Conservation (phyloP, 2,113 vertebrate species). For the Campylomormyrus numenius region DNA sequence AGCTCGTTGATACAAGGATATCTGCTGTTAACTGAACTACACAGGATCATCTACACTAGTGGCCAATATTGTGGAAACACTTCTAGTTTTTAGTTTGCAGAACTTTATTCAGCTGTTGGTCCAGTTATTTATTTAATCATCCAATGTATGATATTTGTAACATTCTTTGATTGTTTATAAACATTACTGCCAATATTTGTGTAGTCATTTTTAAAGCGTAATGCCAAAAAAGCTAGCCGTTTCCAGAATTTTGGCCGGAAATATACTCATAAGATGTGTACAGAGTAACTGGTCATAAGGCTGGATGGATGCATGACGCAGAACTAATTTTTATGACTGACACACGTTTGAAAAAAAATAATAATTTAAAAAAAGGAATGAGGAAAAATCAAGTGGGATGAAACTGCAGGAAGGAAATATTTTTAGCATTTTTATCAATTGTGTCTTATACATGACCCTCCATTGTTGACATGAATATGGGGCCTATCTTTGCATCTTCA, state of each 20-base stretch:
- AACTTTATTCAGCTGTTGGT: neutral
- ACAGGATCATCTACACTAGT: neutral
- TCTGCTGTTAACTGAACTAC: neutral
- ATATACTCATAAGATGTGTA: neutral
- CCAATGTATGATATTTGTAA: neutral
- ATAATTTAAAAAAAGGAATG: neutral
- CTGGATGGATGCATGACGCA: neutral
- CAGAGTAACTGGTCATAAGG: neutral
- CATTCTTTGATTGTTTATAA: neutral
- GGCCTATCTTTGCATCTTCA: slow-evolving; percentile 30
- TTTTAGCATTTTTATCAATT: slow-evolving; percentile 3
- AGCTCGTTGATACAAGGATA: neutral
- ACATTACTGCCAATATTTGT: neutral
- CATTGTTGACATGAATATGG: slow-evolving; percentile 38
- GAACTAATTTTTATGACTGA: neutral
- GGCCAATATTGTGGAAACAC: neutral
- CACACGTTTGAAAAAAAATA: neutral
- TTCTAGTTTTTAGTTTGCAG: neutral
- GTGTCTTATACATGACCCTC: slow-evolving; percentile 44
- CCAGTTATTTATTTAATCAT: neutral
- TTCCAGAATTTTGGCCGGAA: neutral
- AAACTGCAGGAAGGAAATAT: slow-evolving; percentile 2
- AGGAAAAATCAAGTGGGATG: neutral
- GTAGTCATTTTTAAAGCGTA: neutral
- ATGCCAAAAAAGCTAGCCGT: neutral